phyloP scores from a whole-genome alignment of 2,113 vertebrate species.

The Acrocephalus kingi region DNA sequence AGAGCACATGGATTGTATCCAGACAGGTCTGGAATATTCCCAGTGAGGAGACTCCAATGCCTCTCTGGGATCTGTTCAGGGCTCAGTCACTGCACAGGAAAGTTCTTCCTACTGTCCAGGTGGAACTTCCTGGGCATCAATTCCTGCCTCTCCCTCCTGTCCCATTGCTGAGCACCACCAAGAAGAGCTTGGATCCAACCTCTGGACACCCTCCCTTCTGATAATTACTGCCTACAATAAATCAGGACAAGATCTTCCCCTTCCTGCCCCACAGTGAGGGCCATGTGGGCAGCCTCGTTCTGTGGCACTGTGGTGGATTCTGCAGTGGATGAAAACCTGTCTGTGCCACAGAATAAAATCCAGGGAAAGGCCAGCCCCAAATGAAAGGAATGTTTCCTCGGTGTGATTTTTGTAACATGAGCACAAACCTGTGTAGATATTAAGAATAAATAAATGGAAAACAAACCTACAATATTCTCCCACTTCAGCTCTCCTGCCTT shows the following conservation, averaged over 20 bases:
- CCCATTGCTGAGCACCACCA: background rate
- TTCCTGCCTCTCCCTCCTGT: background rate
- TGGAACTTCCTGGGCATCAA: background rate
- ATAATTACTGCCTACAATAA: background rate
- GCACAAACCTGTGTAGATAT: background rate
- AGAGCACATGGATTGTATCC: background rate
- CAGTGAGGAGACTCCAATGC: background rate
- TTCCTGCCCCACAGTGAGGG: background rate
- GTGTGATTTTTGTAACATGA: background rate
- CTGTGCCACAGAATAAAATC: background rate
- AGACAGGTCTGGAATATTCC: background rate
- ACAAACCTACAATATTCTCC: background rate
- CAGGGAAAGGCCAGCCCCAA: background rate
- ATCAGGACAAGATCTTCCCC: background rate
- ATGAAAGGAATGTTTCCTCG: rapidly evolving
- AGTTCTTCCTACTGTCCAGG: background rate
- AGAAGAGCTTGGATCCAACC: background rate
- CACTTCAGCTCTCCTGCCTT: background rate
- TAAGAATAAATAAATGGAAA: background rate
- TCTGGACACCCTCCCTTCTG: background rate
- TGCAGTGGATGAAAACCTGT: background rate
- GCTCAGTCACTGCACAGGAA: background rate
- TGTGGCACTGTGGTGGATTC: background rate
- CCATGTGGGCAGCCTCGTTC: background rate
- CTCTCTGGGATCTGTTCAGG: background rate